A percentile compares a stretch with the other conserved stretches of the same genome.
phyloP scores from a whole-genome alignment of 2,888 invertebrate genomes.

The Heteropelma amictum region DNA sequence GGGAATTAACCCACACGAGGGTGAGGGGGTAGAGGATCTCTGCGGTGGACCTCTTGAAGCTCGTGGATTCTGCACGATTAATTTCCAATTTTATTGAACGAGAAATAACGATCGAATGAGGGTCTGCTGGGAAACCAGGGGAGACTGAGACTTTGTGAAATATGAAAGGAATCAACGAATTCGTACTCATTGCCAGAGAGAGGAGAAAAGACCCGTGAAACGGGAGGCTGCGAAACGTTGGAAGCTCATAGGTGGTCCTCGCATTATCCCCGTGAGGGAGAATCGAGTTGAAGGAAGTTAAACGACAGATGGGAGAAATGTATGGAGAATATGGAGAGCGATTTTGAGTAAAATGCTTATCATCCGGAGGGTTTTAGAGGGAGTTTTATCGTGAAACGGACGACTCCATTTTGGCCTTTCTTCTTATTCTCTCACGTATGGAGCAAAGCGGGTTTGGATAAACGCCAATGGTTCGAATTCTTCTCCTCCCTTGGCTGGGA shows the following conservation, averaged over 20 bases:
- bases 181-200: too few relatives aligned
- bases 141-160: neutral
- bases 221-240: neutral
- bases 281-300: conserved; percentile 67
- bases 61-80: conserved; percentile 4
- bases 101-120: neutral
- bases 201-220: too few relatives aligned
- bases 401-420: conserved; percentile 7
- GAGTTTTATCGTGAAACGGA: conserved; percentile 34
- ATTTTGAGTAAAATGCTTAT: conserved; percentile 72
- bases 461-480: conserved; percentile 15
- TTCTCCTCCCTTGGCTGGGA: neutral
- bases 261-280: conserved; percentile 58
- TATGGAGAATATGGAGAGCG: conserved; percentile 50
- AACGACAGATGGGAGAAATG: conserved; percentile 22
- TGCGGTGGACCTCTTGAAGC: neutral
- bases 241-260: conserved; percentile 40
- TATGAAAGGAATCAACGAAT: too few relatives aligned
- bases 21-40: neutral
- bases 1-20: neutral
- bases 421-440: conserved; percentile 11
- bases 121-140: neutral
- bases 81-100: neutral
- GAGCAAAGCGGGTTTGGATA: conserved; percentile 3
- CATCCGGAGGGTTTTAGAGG: conserved; percentile 66